Evolutionary conservation across 2,888 invertebrate species (phyloP), one percentile per base, ranked within the genome.

Genomic region (Caenorhabditis japonica): DNA sequence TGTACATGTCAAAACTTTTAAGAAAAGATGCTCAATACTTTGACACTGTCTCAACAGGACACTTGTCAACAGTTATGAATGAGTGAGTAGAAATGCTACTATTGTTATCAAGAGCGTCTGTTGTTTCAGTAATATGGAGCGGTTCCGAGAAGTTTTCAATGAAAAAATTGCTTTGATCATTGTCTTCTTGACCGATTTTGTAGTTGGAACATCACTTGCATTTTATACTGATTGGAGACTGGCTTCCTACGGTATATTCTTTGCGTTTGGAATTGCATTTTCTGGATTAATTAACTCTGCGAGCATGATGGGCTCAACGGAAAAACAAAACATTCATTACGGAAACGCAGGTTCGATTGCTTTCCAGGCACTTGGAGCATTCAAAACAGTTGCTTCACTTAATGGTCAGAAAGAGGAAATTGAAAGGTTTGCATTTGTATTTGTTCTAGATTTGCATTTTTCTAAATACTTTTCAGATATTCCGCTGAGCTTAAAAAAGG

Each of bases 81-180:
- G 90, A 90, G 90, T 90, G 85, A 83, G 87, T n/a, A n/a, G n/a
- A n/a, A n/a, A n/a, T n/a, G n/a, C n/a, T 60, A 15, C n/a, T 12
- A 10, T 25, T 49, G 1, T 13, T 2, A 30, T 34, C 10, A 12
- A 41, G 21, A 49, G 15, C 13, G n/a, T 52, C 1, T 23, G 10
- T 19, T 12, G 8, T 75, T 77, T 64, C 75, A 84, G 83, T 60
- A 83, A 86, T 36, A 60, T 85, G 41, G 85, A 83, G 38, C 74
- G 84, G 13, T 59, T 84, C 19, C 79, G 81, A 53, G 84, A 84
- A 58, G 82, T 80, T 0, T 79, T 83, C 36, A 85, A 85, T n/a
- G 84, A 85, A 49, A 84, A 84, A 55, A 59, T 83, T 12, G 82
- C 74, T 2, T 36, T 86, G 10, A 64, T 81, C 10, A 51, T 84